phyloP scores from a whole-genome alignment of 2,113 vertebrate species.

The Petroica traversi region DNA sequence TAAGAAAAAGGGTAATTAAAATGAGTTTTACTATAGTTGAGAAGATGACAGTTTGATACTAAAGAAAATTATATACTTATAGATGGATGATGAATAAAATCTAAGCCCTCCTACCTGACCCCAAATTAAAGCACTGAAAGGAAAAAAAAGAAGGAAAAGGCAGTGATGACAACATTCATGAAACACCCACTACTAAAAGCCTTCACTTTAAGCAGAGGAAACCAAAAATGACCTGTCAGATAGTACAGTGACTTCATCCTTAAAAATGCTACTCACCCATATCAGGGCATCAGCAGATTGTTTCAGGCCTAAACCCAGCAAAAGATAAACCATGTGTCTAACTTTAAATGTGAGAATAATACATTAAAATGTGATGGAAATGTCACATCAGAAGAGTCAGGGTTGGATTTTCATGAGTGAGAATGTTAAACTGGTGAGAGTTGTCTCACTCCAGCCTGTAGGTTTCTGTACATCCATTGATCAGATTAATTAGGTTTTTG shows the following conservation, averaged over 20 bases:
- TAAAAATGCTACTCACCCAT: not conserved
- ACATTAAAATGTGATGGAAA: not conserved
- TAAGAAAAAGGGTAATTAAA: constrained; percentile 73
- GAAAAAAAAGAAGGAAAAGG: not conserved
- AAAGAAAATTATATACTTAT: constrained; percentile 59
- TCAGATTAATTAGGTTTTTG: not conserved
- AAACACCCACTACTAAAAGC: not conserved
- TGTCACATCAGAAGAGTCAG: not conserved
- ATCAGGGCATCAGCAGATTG: not conserved
- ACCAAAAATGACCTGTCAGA: not conserved
- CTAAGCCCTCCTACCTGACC: constrained; percentile 9
- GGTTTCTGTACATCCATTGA: not conserved
- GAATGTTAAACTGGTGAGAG: not conserved
- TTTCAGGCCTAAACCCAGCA: not conserved
- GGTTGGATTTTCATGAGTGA: not conserved
- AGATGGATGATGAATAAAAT: constrained; percentile 38
- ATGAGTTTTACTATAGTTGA: constrained; percentile 60
- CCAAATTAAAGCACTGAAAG: not conserved
- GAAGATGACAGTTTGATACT: constrained; percentile 61
- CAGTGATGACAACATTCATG: not conserved
- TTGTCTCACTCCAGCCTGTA: not conserved
- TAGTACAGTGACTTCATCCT: not conserved
- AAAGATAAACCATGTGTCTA: not conserved
- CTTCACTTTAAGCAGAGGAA: not conserved
- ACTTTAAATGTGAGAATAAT: not conserved